Evolutionary conservation across 2,113 vertebrate genomes (phyloP), one percentile per base, ranked within the genome.

Genomic region (Erythrocercus mccallii): DNA sequence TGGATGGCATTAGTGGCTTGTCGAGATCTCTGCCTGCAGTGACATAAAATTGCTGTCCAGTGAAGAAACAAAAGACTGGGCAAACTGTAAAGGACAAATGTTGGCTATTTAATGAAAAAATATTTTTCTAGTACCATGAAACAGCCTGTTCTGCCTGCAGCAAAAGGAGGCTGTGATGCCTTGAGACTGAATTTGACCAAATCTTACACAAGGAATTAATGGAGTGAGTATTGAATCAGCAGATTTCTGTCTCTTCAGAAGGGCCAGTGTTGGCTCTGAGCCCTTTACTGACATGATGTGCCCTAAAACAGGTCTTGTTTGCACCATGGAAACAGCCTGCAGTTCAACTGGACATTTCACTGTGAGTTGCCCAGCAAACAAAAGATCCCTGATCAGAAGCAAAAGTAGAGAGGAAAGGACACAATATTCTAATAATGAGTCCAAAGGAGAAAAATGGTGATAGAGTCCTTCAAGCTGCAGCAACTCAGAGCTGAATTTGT

Each of bases 251-350:
- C 12, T 2, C 8, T 25, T 50, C 42, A 45, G 22, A 78, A 31
- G 38, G 47, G 5, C 15, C 35, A 23, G 27, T 0, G 0, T 6
- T 28, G 38, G 8, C 38, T 88, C 7, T 51, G 35, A 20, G 44
- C 11, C 48, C 20, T 42, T 37, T 18, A 25, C 23, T 64, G 53
- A 9, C 7, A 10, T 0, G 0, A 13, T 51, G 8, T 0, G 1
- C 17, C 12, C 33, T 86, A 47, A 40, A 66, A 40, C 56, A 58
- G 40, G 15, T 77, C 23, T 24, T 1, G 2, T 58, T 73, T 37
- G 35, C 25, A 13, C 33, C 10, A 11, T 7, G 27, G 48, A 44
- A 91, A 42, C 38, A 68, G 48, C 33, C 53, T 61, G 22, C 8
- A 48, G 11, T 35, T 56, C 47, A 66, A 1, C 25, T 30, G 23